Conservation (phyloP, 2,888 invertebrate genomes). For the Dryobota labecula region DNA sequence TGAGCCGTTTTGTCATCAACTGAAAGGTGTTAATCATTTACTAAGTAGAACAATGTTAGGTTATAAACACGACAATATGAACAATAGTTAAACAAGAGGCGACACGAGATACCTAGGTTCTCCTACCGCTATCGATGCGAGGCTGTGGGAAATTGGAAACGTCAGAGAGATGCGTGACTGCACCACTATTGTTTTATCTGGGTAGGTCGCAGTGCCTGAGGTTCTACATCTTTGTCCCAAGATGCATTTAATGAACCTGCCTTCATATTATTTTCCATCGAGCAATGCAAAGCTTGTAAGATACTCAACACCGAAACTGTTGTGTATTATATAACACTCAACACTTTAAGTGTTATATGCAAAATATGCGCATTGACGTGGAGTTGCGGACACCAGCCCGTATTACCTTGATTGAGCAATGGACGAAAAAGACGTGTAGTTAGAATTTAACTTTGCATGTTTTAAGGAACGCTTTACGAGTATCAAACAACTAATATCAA, state of each 20-base stretch:
- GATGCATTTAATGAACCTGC: neutral
- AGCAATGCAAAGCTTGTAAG: neutral
- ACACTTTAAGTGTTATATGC: too few species aligned
- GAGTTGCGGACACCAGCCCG: too few species aligned
- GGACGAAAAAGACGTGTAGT: neutral
- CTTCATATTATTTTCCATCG: neutral
- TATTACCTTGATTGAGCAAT: too few species aligned
- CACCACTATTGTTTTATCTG: constrained; percentile 66
- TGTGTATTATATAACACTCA: too few species aligned
- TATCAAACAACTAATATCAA: neutral
- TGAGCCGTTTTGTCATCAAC: constrained; percentile 12
- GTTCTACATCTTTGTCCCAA: constrained; percentile 47
- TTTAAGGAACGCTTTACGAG: neutral
- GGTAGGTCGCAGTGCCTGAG: constrained; percentile 53
- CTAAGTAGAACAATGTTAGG: constrained; percentile 39
- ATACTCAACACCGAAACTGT: too few species aligned
- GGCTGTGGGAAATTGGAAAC: constrained; percentile 76
- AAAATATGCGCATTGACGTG: too few species aligned
- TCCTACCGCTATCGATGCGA: constrained; percentile 43
- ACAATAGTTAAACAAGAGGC: constrained; percentile 29
- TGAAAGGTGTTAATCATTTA: constrained; percentile 29
- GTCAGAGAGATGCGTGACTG: constrained; percentile 65
- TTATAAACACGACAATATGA: constrained; percentile 39
- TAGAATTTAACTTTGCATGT: neutral
- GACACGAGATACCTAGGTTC: constrained; percentile 37